phyloP scores from a whole-genome alignment of 2,113 vertebrate genomes.

The Lethenteron camtschaticum region DNA sequence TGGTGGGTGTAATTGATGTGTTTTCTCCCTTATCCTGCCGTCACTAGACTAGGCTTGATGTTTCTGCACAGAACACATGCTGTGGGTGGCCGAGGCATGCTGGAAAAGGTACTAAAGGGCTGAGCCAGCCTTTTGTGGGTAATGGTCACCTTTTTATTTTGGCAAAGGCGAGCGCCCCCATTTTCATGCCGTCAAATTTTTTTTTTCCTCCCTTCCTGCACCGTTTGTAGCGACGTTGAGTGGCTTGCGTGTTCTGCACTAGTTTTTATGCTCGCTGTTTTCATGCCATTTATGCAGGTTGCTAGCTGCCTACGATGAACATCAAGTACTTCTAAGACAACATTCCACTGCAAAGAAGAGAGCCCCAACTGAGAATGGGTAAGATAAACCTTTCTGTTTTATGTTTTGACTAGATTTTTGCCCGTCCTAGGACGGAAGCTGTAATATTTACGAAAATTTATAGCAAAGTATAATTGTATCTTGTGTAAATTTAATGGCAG shows the following conservation, averaged over 20 bases:
- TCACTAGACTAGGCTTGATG: not conserved
- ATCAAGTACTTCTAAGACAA: conserved; percentile 64
- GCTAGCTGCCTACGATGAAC: conserved; percentile 56
- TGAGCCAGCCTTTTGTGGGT: not conserved
- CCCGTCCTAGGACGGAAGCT: not conserved
- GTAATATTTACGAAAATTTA: not conserved
- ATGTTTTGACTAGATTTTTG: not conserved
- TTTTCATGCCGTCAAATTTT: not conserved
- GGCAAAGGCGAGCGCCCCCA: not conserved
- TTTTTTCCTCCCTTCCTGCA: not conserved
- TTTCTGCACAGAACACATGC: not conserved
- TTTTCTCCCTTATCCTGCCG: not conserved
- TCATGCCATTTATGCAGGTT: conserved; percentile 27
- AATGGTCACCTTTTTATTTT: conserved; percentile 2
- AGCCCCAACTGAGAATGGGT: conserved; percentile 53
- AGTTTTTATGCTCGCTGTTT: conserved; percentile 2
- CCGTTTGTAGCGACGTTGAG: not conserved
- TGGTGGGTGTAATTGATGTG: not conserved
- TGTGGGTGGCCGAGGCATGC: not conserved
- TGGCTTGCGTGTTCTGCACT: not conserved
- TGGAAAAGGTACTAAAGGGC: not conserved
- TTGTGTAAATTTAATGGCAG: not conserved
- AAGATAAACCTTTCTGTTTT: conserved; percentile 12
- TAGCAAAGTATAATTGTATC: not conserved
- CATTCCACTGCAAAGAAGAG: conserved; percentile 60